Evolutionary conservation across 1,140 invertebrate genomes (phyloP), one percentile per base, ranked within the genome.

Genomic region (Brachionus rubens): DNA sequence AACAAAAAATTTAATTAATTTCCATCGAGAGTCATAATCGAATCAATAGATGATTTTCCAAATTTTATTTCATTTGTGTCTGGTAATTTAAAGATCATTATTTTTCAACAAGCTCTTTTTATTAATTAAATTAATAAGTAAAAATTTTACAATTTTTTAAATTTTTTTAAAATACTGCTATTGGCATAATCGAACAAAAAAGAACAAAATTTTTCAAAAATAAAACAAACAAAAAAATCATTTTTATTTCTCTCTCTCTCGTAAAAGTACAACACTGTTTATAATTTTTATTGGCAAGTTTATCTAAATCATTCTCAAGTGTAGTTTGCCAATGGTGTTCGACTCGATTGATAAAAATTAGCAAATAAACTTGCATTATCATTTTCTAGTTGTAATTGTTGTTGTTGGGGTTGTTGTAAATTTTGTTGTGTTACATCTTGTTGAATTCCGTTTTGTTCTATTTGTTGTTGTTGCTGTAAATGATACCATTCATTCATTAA

Each of bases 401-500:
- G 46, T 30, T 70, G 67, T 33, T 33, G 6, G 7, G 43, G 28
- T 12, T 70, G 14, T 36, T 30, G 46, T 50, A n/a, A n/a, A n/a
- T n/a, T n/a, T n/a, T 70, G 43, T n/a, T 48, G 14, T 12, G 26
- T 14, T 43, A 14, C 7, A n/a, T 19, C 24, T 46, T 46, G 28
- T 70, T 70, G 67, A 47, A 46, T 21, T 19, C 40, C 36, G 28
- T 70, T 19, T 47, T 68, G 41, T 24, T 68, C 21, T 14, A 46
- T 21, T 41, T 43, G 41, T 26, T 67, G 67, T 62, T 62, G 56
- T 36, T 62, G 56, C 40, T 62, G 56, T 62, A 19, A 10, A 6
- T 48, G 9, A 16, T 70, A 65, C 59, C 59, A 65, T 36, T 65
- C 59, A 19, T 65, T 65, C 59, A 65, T 43, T 21, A 65, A 43